Percentiles rank a stretch among this genome's conserved stretches.
Evolutionary conservation across 2,888 invertebrate genomes (phyloP).

Genomic region (Geophilus truncorum): DNA sequence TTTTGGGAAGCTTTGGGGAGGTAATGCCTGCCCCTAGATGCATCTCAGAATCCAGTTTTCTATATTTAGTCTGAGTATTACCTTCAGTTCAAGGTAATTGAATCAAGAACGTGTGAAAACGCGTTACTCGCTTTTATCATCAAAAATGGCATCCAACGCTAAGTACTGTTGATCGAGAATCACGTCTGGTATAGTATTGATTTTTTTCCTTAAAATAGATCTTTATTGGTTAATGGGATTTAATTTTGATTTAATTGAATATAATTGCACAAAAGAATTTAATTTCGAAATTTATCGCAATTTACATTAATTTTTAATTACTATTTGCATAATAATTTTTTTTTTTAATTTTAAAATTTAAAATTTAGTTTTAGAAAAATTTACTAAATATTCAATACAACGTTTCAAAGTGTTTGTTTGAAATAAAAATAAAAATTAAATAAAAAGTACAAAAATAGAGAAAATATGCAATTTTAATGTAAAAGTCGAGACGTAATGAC

Average conservation of each 20-base stretch:
- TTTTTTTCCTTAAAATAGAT: background rate
- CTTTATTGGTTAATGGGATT: background rate
- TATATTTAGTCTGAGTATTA: background rate
- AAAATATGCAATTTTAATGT: background rate
- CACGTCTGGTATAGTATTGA: background rate
- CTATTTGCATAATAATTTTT: too few species aligned
- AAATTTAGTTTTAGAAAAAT: background rate
- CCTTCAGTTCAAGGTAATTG: background rate
- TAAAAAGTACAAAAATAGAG: too few species aligned
- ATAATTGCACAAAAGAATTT: background rate
- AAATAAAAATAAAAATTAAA: background rate
- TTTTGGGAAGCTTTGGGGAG: conserved; percentile 37
- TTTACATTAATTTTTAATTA: too few species aligned
- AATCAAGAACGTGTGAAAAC: background rate
- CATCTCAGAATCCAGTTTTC: conserved; percentile 30
- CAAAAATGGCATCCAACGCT: conserved; percentile 22
- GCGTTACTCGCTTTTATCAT: background rate
- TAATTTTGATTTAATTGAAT: background rate
- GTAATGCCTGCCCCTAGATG: conserved; percentile 36
- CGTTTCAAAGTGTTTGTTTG: too few species aligned
- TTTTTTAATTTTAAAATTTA: background rate
- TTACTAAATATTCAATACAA: background rate
- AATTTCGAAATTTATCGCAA: background rate
- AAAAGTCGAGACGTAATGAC: background rate
- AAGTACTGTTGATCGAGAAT: background rate